Evolutionary conservation across 2,797 vertebrate genomes (phyloP), one percentile per base, ranked within the genome.

Genomic region (Nasua narica): DNA sequence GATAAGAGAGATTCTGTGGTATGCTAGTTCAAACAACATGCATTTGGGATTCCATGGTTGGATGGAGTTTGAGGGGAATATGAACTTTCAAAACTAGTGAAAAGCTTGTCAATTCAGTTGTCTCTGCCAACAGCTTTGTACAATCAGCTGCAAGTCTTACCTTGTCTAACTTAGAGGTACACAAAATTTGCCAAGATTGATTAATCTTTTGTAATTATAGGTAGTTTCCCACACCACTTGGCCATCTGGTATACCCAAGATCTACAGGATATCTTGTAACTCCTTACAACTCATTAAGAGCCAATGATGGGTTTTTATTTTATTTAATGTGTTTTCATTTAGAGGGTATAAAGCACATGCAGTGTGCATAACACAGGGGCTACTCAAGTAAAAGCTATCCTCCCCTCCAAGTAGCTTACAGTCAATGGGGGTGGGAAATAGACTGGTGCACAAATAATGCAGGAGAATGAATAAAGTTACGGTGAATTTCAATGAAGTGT

Each of bases 361-460:
- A 27, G 9, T 16, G 9, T 56, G 23, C 4, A 46, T 56, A 88
- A 37, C 40, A 14, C 6, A 70, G 35, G 15, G 21, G 8, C 32
- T 35, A 5, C 14, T 15, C 12, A 89, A 2, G 23, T 35, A 43
- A 32, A 15, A 29, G 6, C 48, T 58, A n/a, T 1, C 19, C 5
- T 69, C 3, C n/a, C 16, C 1, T 78, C 25, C 35, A 35, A 48
- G 14, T 3, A 62, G 21, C 10, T 77, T 12, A 27, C 14, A 32
- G 3, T 43, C 5, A n/a, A 54, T 3, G 3, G 4, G 3, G 14
- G 35, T 4, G 3, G 11, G 27, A 37, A 19, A 25, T 40, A 37
- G 15, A 62, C 8, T 11, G 15, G 11, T 3, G 2, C 5, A 32
- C 40, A 43, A 27, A 54, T n/a, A 32, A 7, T 4, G 3, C 1